Conservation (phyloP, 1,140 invertebrate genomes). For the Frieseomelitta varia region DNA sequence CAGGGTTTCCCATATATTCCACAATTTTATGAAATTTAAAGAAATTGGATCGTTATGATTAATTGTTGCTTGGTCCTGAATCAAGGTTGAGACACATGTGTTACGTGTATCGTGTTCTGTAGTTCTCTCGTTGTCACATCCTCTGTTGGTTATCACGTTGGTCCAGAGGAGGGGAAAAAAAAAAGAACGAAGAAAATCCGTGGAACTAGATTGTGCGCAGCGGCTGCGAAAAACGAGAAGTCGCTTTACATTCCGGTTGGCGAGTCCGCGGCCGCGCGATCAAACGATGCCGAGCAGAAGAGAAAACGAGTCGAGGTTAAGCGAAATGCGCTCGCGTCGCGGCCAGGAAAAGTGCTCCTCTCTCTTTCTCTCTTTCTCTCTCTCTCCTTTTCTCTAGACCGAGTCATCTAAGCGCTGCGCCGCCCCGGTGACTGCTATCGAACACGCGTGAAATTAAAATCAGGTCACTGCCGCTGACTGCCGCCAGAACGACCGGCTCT, state of each 20-base stretch:
- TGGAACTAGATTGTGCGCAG: not conserved
- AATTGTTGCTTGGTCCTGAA: too few species aligned
- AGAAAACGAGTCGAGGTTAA: not conserved
- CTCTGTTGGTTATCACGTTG: not conserved
- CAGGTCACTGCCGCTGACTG: conserved; percentile 60
- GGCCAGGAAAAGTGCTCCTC: not conserved
- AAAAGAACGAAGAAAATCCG: not conserved
- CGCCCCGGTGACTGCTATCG: conserved; percentile 33
- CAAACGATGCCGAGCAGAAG: not conserved
- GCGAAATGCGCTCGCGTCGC: not conserved
- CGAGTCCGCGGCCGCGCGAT: not conserved
- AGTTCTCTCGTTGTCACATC: not conserved
- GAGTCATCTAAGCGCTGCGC: conserved; percentile 41
- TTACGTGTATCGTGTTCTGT: too few species aligned
- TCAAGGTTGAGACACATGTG: too few species aligned
- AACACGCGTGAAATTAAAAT: conserved; percentile 65
- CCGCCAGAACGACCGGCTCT: conserved; percentile 45
- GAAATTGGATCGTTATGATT: too few species aligned
- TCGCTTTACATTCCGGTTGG: conserved; percentile 23
- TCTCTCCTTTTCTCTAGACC: not conserved
- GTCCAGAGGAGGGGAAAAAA: too few species aligned
- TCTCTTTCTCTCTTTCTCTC: too few species aligned
- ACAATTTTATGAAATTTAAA: too few species aligned
- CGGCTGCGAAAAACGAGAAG: conserved; percentile 2
- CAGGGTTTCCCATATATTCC: too few species aligned